Percentiles rank a stretch among this genome's conserved stretches.
Evolutionary conservation across 2,113 vertebrate species (phyloP).

Genomic region (Nycticryphes semicollaris): DNA sequence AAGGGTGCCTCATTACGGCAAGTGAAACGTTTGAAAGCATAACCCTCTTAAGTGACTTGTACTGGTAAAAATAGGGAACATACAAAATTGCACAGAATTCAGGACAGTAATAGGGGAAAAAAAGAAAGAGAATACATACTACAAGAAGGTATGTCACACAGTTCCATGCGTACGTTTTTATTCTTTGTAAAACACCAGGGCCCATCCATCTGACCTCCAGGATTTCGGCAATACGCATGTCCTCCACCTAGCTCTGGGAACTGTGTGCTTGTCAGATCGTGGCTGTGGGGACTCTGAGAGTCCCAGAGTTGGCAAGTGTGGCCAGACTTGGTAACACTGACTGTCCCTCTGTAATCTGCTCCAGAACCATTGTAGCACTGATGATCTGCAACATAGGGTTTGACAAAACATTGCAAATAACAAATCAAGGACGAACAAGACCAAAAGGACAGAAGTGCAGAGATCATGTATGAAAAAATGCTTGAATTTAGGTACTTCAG

Average conservation of each 20-base stretch:
- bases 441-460: background rate
- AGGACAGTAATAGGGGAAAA: slow-evolving; percentile 11
- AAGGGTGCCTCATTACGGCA: background rate
- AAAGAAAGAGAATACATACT: slow-evolving; percentile 85
- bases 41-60: background rate
- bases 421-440: background rate
- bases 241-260: slow-evolving; percentile 89
- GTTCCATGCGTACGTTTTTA: slow-evolving; percentile 87
- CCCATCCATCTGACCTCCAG: slow-evolving; percentile 91
- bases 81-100: background rate
- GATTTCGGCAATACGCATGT: slow-evolving; percentile 94
- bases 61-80: background rate
- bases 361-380: slow-evolving; percentile 95
- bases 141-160: slow-evolving; percentile 93
- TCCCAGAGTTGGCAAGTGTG: slow-evolving; percentile 91
- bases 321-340: slow-evolving; percentile 88
- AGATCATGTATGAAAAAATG: background rate
- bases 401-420: background rate
- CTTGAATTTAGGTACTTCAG: background rate
- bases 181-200: slow-evolving; percentile 98
- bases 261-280: slow-evolving; percentile 81
- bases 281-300: slow-evolving; percentile 88
- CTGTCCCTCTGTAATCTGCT: slow-evolving; percentile 85
- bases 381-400: slow-evolving; percentile 79
- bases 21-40: background rate